phyloP scores from a whole-genome alignment of 2,888 invertebrate genomes.

The Campopleginae sp. region DNA sequence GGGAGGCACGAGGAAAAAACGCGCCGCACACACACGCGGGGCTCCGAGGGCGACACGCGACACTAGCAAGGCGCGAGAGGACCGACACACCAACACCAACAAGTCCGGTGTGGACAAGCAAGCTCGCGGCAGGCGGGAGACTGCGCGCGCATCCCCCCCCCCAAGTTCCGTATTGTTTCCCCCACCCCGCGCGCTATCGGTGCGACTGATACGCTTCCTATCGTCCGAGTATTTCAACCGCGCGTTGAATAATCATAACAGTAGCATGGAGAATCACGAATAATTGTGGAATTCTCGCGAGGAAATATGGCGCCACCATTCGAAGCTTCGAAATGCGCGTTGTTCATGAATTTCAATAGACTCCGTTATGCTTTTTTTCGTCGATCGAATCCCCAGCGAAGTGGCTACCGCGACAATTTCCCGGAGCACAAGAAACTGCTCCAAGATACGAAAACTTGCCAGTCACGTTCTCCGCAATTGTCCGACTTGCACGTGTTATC shows the following conservation, averaged over 20 bases:
- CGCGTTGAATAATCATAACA: neutral
- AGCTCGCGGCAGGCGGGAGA: neutral
- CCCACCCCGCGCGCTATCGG: neutral
- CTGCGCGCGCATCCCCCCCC: neutral
- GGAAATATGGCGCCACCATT: neutral
- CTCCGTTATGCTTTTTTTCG: neutral
- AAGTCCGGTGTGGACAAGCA: too few relatives aligned
- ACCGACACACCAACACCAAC: neutral
- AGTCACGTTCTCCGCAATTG: slow-evolving; percentile 8
- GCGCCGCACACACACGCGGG: neutral
- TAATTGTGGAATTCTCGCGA: neutral
- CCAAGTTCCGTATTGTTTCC: neutral
- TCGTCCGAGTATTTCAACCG: neutral
- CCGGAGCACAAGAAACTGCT: neutral
- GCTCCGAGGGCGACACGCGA: neutral
- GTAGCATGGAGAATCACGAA: neutral
- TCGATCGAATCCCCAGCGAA: neutral
- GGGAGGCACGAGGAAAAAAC: neutral
- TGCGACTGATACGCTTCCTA: neutral
- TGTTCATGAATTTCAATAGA: neutral
- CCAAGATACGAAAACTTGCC: neutral
- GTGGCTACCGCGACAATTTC: neutral
- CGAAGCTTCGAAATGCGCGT: neutral
- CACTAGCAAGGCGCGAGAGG: neutral
- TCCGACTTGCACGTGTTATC: neutral